Percentiles rank a stretch among this genome's conserved stretches.
These are phyloP conservation scores for Felis chaus DNA, from an alignment of 2,113 vertebrate species.

Conservation along the genomic window DNA sequence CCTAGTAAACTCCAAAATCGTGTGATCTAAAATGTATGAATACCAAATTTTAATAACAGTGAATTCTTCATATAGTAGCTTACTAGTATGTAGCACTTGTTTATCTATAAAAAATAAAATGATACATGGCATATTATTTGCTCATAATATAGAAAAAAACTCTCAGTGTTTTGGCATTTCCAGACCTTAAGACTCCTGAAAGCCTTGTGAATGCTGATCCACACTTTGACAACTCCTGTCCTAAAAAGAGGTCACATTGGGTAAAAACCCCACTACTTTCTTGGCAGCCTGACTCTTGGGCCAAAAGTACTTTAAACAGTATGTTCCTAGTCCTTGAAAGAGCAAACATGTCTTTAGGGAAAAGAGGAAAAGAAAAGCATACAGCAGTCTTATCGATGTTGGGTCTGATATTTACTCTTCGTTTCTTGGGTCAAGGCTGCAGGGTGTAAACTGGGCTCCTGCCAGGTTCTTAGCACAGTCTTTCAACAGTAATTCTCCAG, in stretches of 20 bases:
- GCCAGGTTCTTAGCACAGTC: slow-evolving; percentile 20
- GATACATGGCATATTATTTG: not conserved
- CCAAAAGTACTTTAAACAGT: slow-evolving; percentile 24
- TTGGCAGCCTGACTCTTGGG: not conserved
- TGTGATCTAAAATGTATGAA: not conserved
- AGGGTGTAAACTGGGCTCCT: not conserved
- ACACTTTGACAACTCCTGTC: not conserved
- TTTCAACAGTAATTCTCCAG: slow-evolving; percentile 19
- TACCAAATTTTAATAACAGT: not conserved
- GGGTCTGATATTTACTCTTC: slow-evolving; percentile 60
- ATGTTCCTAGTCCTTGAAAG: slow-evolving; percentile 32
- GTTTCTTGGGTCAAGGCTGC: slow-evolving; percentile 21
- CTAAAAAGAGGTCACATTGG: not conserved
- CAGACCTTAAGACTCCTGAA: not conserved
- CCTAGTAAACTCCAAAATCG: not conserved
- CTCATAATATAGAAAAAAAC: not conserved
- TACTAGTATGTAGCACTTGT: not conserved
- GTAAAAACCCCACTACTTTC: not conserved
- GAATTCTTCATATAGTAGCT: not conserved
- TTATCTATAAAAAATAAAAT: slow-evolving; percentile 3
- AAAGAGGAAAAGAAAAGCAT: slow-evolving; percentile 12
- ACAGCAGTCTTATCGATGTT: not conserved
- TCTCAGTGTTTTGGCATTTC: not conserved
- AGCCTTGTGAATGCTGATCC: not conserved
- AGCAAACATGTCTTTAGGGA: slow-evolving; percentile 28